These are phyloP conservation scores for Sylvia borin DNA, from an alignment of 2,797 vertebrate genomes.

Conservation along the genomic window DNA sequence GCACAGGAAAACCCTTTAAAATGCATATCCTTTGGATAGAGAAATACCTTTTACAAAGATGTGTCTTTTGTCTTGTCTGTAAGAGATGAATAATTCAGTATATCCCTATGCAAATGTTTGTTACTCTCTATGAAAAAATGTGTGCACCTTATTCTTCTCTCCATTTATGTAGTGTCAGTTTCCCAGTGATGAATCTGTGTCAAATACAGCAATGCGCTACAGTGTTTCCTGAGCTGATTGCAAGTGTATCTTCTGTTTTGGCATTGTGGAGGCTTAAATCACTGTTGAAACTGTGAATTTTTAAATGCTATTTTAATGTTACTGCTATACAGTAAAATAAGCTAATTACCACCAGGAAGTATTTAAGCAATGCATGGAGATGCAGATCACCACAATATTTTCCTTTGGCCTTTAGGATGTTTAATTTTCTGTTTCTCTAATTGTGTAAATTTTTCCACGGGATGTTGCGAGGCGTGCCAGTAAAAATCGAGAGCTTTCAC, in stretches of 20 bases:
- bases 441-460: neutral
- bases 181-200: conserved; percentile 3
- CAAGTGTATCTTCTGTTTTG: neutral
- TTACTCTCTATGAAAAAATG: neutral
- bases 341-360: neutral
- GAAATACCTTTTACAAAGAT: neutral
- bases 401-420: neutral
- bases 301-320: conserved; percentile 7
- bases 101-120: conserved; percentile 16
- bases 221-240: neutral
- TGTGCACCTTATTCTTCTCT: neutral
- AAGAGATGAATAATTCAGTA: neutral
- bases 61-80: conserved; percentile 7
- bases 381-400: neutral
- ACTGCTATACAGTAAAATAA: neutral
- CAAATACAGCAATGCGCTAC: neutral
- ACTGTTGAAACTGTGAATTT: neutral
- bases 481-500: neutral
- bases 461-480: neutral
- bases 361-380: neutral
- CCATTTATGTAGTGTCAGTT: neutral
- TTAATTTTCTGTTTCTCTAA: neutral
- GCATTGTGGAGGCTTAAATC: conserved; percentile 18
- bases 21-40: neutral
- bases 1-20: neutral